These are phyloP conservation scores for Leptobrachium leishanense DNA, from an alignment of 2,113 vertebrate species.

Conservation along the genomic window DNA sequence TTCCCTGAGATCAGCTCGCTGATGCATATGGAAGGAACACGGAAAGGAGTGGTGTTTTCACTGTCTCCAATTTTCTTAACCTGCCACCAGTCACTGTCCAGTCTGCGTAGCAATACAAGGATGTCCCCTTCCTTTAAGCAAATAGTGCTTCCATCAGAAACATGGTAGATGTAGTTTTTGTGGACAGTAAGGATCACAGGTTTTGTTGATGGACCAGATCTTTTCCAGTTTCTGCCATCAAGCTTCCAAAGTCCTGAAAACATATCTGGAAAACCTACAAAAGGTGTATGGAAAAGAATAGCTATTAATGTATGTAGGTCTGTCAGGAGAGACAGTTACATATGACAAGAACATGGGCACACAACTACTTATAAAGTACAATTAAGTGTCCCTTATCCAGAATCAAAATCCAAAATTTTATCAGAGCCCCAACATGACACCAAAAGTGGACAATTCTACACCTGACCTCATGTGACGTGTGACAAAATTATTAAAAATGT, in stretches of 20 bases:
- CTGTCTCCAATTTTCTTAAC: constrained; percentile 72
- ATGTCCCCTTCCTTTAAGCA: constrained; percentile 82
- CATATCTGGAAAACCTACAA: constrained; percentile 63
- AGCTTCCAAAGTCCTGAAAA: constrained; percentile 66
- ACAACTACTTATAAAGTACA: no score
- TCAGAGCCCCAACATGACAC: no score
- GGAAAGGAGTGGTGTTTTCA: constrained; percentile 74
- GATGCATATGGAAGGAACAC: constrained; percentile 83
- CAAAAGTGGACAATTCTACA: no score
- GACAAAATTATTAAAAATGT: no score
- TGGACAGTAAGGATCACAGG: constrained; percentile 72
- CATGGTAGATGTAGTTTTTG: constrained; percentile 78
- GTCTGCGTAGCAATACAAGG: constrained; percentile 82
- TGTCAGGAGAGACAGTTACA: neutral
- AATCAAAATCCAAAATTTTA: no score
- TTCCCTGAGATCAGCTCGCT: constrained; percentile 37
- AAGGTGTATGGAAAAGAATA: neutral
- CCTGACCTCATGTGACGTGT: no score
- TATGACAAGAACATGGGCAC: neutral
- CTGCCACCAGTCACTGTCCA: constrained; percentile 89
- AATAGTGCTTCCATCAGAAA: constrained; percentile 74
- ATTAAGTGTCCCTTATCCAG: no score
- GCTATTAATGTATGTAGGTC: neutral
- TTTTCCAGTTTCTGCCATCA: constrained; percentile 59
- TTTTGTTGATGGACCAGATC: constrained; percentile 9